Percentiles rank a stretch among this genome's conserved stretches.
Conservation (phyloP, 2,888 invertebrate genomes). For the Drosophila leonis region DNA sequence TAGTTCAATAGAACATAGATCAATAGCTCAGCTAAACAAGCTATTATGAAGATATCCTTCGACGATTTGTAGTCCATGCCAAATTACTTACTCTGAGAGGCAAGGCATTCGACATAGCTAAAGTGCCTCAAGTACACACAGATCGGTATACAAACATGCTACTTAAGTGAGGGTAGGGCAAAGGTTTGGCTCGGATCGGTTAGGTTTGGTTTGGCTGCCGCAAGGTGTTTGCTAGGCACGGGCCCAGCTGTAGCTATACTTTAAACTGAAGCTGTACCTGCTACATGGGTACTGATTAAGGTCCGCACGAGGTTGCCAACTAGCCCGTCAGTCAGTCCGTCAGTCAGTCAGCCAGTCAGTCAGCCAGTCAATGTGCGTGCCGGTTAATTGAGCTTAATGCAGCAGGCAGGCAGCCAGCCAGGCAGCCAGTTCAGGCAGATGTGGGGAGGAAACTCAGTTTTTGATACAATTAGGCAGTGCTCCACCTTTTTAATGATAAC, state of each 20-base stretch:
- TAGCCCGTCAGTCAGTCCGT: conserved; percentile 5
- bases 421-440: not conserved
- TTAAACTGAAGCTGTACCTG: conserved; percentile 15
- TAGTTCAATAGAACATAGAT: no score
- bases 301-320: conserved; percentile 25
- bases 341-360: not conserved
- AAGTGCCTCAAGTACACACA: not conserved
- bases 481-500: conserved; percentile 67
- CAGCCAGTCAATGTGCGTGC: conserved; percentile 58
- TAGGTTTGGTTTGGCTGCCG: not conserved
- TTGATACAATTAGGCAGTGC: conserved; percentile 58
- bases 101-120: not conserved
- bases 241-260: conserved; percentile 15
- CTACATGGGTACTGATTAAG: conserved; percentile 47
- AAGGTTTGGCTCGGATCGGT: not conserved
- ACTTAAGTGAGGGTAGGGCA: conserved; percentile 9
- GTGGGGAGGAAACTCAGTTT: conserved; percentile 9
- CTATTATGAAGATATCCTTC: no score
- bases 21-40: no score
- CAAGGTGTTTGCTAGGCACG: conserved; percentile 67
- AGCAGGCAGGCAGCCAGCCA: conserved; percentile 19
- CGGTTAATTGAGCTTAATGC: conserved; percentile 70
- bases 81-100: not conserved
- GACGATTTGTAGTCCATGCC: no score
- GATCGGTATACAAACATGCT: no score